phyloP scores from a whole-genome alignment of 2,888 invertebrate species.

The Drosophila paracracens region DNA sequence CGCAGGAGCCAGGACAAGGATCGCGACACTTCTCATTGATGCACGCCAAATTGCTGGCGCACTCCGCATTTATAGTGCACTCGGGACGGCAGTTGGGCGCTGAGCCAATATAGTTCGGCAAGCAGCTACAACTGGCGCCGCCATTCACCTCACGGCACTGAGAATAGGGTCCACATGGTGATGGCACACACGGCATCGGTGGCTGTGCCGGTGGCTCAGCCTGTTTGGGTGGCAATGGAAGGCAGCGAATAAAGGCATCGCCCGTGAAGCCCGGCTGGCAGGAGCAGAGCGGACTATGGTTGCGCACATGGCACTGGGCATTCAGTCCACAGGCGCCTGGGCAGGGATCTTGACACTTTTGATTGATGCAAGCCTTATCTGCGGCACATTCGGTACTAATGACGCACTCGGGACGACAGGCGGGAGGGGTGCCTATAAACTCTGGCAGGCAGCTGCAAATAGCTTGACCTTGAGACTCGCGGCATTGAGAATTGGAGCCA shows the following conservation, averaged over 20 bases:
- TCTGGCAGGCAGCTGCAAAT: slow-evolving; percentile 90
- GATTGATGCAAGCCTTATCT: slow-evolving; percentile 91
- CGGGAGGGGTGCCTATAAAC: slow-evolving; percentile 91
- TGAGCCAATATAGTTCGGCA: slow-evolving; percentile 89
- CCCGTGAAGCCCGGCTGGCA: slow-evolving; percentile 90
- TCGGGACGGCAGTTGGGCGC: slow-evolving; percentile 92
- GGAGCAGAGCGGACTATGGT: slow-evolving; percentile 93
- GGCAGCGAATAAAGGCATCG: slow-evolving; percentile 91
- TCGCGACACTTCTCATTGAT: slow-evolving; percentile 90
- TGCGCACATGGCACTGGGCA: slow-evolving; percentile 92
- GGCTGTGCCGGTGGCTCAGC: slow-evolving; percentile 35
- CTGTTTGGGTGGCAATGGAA: slow-evolving; percentile 86
- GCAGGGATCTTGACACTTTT: slow-evolving; percentile 92
- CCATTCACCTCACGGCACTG: slow-evolving; percentile 89
- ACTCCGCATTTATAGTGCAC: slow-evolving; percentile 91
- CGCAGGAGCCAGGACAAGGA: slow-evolving; percentile 92
- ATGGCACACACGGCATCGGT: slow-evolving; percentile 90
- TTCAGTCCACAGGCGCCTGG: slow-evolving; percentile 91
- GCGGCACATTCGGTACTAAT: slow-evolving; percentile 92
- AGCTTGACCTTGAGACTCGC: slow-evolving; percentile 88
- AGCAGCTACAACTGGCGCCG: slow-evolving; percentile 90
- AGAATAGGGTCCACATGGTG: slow-evolving; percentile 92
- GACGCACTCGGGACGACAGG: slow-evolving; percentile 92
- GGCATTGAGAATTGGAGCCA: slow-evolving; percentile 91
- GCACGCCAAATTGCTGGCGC: slow-evolving; percentile 90